Conservation (phyloP, 2,797 vertebrate species). For the Brachymystax lenok region DNA sequence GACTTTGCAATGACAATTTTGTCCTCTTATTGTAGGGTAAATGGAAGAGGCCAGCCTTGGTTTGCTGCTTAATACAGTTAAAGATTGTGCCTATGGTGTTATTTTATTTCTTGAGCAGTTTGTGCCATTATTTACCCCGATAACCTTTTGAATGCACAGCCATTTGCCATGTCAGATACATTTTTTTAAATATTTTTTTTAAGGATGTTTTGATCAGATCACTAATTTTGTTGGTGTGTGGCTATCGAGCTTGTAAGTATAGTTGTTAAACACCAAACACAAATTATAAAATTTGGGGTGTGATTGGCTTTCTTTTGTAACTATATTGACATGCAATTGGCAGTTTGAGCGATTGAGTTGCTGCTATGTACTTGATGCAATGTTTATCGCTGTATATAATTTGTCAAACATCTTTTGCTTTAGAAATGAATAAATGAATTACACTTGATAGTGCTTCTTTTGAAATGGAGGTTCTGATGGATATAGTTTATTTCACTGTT, state of each 20-base stretch:
- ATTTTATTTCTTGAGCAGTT: neutral
- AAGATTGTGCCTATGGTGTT: neutral
- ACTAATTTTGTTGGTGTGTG: neutral
- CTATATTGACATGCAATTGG: slow-evolving; percentile 2
- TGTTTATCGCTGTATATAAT: slow-evolving; percentile 50
- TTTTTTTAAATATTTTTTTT: neutral
- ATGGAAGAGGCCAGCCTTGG: slow-evolving; percentile 62
- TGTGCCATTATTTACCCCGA: neutral
- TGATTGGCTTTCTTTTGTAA: neutral
- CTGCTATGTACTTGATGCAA: slow-evolving; percentile 57
- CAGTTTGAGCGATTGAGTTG: slow-evolving; percentile 52
- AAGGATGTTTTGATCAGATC: neutral
- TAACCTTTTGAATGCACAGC: neutral
- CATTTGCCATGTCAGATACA: neutral
- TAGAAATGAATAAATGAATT: no score
- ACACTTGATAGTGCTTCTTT: no score
- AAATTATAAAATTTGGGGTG: neutral
- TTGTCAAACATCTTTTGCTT: slow-evolving; percentile 65
- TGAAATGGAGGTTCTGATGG: slow-evolving; percentile 9
- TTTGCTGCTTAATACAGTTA: slow-evolving; percentile 9
- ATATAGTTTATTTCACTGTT: slow-evolving; percentile 38
- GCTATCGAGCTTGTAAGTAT: slow-evolving; percentile 5
- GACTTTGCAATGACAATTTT: no score
- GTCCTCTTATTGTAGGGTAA: no score
- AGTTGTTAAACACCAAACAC: neutral